Base-by-base conservation (phyloP, 2,888 invertebrate species). In the Tanypteryx hageni region DNA sequence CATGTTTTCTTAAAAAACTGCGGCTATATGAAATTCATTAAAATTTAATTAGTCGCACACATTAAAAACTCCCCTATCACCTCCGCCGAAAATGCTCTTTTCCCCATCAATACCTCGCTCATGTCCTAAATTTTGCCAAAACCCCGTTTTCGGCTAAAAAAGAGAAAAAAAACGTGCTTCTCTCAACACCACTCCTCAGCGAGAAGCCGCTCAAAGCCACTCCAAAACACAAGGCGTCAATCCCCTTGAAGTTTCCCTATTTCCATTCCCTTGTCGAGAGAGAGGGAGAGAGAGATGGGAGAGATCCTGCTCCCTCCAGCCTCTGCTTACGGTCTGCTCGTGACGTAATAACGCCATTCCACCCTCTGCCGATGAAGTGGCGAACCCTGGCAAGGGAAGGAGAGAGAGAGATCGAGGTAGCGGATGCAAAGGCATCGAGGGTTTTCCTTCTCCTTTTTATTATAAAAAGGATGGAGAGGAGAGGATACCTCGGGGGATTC, bases 351-450 rank as follows among this genome's bases (percentile, higher is more conserved):
- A 11, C 44, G 64, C 64, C 44, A 44, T 64, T 16, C n/a, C 68
- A 44, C 89, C 64, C 68, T 68, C 56, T 89, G 68, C 61, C 89
- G 68, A 56, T 89, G 89, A 89, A 89, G 89, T 56, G 89, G 68
- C 64, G 89, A 68, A 89, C 68, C 89, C 31, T 61, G 4, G 8
- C n/a, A 18, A 61, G n/a, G 44, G 10, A 22, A 27, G 76, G 13
- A 22, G 22, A 76, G 22, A 76, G 22, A 44, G 44, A 44, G 44
- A 44, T 44, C 3, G 44, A 44, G 5, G 44, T 1, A 44, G 44
- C 5, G 44, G 44, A 5, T 44, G 44, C 44, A 44, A 5, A 44
- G 44, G 44, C 44, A 44, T 44, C n/a, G 56, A 56, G 44, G 64
- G 16, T 4, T 59, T 61, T 64, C 44, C 44, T 64, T 68, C 44